Conservation (phyloP, 53 echinoderm and acorn worm species). For the Temnopleurus reevesii region DNA sequence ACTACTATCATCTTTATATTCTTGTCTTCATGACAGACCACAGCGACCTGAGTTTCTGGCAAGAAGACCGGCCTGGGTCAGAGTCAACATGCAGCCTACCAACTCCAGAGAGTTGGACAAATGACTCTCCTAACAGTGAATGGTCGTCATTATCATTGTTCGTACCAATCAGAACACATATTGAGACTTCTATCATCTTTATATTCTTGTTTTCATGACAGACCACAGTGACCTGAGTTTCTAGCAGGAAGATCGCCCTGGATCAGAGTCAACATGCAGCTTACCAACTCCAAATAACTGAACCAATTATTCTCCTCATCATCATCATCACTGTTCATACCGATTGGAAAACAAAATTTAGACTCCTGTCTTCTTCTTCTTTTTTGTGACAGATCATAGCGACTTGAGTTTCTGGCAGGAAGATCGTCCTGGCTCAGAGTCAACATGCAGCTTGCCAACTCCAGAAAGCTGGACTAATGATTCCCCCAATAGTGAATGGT, state of each 20-base stretch:
- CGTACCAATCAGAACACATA: no score
- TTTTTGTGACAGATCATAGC: conserved; percentile 1
- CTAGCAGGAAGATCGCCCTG: conserved; percentile 37
- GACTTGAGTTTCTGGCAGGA: conserved; percentile 54
- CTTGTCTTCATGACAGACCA: conserved; percentile 29
- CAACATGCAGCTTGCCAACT: conserved; percentile 61
- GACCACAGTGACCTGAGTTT: conserved; percentile 48
- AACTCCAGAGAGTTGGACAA: conserved; percentile 70
- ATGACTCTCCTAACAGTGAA: conserved; percentile 8
- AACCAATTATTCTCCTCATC: conserved; percentile 57
- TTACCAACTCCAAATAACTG: conserved; percentile 65
- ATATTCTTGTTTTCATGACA: no score
- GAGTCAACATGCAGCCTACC: conserved; percentile 65
- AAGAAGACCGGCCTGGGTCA: conserved; percentile 30
- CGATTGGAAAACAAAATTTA: no score
- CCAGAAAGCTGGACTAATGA: conserved; percentile 70
- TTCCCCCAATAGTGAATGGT: conserved; percentile 3
- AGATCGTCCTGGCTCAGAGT: conserved; percentile 38
- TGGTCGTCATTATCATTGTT: no score
- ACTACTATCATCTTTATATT: no score
- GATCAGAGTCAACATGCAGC: conserved; percentile 60
- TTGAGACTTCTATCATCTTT: no score
- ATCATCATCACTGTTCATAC: conserved; percentile 54
- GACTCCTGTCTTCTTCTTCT: not conserved
- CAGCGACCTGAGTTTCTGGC: conserved; percentile 56